Evolutionary conservation across 2,797 vertebrate genomes (phyloP).

Genomic region (Harpagifer antarcticus): DNA sequence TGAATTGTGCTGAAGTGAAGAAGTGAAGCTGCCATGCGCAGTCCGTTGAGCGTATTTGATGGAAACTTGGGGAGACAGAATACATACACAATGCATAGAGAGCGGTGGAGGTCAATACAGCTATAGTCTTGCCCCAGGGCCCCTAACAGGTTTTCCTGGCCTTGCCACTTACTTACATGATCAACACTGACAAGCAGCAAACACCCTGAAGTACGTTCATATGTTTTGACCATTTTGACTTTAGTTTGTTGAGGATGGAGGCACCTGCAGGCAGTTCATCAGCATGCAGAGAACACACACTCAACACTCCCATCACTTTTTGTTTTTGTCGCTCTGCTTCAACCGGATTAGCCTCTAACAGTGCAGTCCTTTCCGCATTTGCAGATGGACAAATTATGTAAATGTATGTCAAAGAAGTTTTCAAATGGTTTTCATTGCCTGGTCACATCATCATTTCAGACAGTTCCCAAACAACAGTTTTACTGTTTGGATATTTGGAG

Average conservation of each 20-base stretch:
- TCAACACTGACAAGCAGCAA: neutral
- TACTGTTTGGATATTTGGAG: constrained; percentile 20
- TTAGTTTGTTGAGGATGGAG: neutral
- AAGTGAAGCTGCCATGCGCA: neutral
- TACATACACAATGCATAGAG: neutral
- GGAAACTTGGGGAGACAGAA: neutral
- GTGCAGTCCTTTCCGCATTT: constrained; percentile 2
- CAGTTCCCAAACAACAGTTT: constrained; percentile 27
- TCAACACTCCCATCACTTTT: neutral
- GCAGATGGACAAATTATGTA: constrained; percentile 23
- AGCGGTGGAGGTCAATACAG: neutral
- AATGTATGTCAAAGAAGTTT: constrained; percentile 12
- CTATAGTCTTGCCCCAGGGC: neutral
- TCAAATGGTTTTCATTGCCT: constrained; percentile 16
- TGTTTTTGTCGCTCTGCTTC: neutral
- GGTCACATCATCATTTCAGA: constrained; percentile 14
- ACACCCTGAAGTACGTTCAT: neutral
- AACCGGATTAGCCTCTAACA: constrained; percentile 1
- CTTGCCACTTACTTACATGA: neutral
- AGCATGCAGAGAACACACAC: neutral
- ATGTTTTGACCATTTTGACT: neutral
- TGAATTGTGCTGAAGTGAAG: too few species aligned
- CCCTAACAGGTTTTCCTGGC: neutral
- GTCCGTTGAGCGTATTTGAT: neutral
- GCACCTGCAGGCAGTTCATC: neutral